Evolutionary conservation across 2,888 invertebrate species (phyloP), one percentile per base, ranked within the genome.

Genomic region (Chrysolina oricalcia): DNA sequence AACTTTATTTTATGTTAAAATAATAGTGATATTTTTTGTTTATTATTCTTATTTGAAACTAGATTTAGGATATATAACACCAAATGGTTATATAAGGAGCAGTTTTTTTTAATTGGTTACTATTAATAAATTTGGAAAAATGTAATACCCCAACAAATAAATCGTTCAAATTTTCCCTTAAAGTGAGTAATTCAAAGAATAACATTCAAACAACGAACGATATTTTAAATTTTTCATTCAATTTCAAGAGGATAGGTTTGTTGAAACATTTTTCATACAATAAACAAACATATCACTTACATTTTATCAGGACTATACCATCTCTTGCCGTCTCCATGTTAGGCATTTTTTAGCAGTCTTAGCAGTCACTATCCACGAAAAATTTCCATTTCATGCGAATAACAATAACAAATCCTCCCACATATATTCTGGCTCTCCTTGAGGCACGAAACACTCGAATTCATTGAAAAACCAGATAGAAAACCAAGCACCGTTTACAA

Each of bases 251-350:
- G 27, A 3, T 27, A 5, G n/a, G 10, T n/a, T n/a, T 53, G 17
- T 19, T 10, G 11, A 63, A 27, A n/a, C 13, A 10, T 19, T 21
- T 13, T 15, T 46, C 41, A 48, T 11, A 41, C 13, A n/a, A 40
- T 1, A 6, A 11, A 46, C n/a, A 6, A 11, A 46, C n/a, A 23
- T 23, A 11, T 46, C 53, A 92, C 93, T 93, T 91, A 93, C 93
- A 93, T 91, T 93, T 93, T 87, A 93, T 93, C 89, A 93, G 92
- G 84, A 93, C 92, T 87, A 93, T 93, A 85, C 93, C 93, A 90
- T 93, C 93, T 88, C 92, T 92, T 89, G 91, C 91, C 87, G 93
- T 92, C 88, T 93, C 93, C 92, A 93, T 93, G 89, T 76, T 76
- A 15, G 76, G 76, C 73, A 72, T 73, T 59, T 70, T 75, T 10